Percentiles rank a stretch among this genome's conserved stretches.
phyloP scores from a whole-genome alignment of 2,888 invertebrate species.

The Schizotus pectinicornis region DNA sequence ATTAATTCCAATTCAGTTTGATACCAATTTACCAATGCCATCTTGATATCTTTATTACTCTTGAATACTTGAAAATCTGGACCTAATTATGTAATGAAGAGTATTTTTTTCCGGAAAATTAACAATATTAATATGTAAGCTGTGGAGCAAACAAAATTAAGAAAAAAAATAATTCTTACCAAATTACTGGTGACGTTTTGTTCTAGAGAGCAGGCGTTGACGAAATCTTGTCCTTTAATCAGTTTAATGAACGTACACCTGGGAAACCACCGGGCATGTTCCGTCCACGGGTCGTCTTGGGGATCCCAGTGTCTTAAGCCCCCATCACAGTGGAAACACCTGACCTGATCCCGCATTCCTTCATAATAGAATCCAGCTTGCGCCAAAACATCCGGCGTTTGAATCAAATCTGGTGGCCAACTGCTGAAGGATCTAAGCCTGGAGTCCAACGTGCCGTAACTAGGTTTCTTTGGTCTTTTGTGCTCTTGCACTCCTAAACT shows the following conservation, averaged over 20 bases:
- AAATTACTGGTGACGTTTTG: constrained; percentile 45
- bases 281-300: constrained; percentile 90
- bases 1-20: no score
- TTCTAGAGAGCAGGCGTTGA: constrained; percentile 62
- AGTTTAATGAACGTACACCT: constrained; percentile 83
- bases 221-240: constrained; percentile 81
- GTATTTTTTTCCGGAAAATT: no score
- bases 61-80: no score
- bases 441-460: constrained; percentile 71
- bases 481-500: constrained; percentile 64
- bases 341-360: constrained; percentile 75
- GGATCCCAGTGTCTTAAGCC: constrained; percentile 90
- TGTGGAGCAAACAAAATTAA: background rate
- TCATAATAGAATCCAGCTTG: constrained; percentile 90
- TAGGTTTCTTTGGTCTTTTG: constrained; percentile 68
- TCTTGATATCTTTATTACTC: no score
- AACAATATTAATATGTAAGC: no score
- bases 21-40: no score
- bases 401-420: constrained; percentile 80
- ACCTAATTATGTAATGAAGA: no score
- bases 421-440: constrained; percentile 72
- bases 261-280: constrained; percentile 94
- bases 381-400: constrained; percentile 78
- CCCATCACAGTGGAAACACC: constrained; percentile 95
- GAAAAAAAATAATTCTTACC: constrained; percentile 27